Base-by-base conservation (phyloP, 2,797 vertebrate species). In the Sebastes umbrosus region DNA sequence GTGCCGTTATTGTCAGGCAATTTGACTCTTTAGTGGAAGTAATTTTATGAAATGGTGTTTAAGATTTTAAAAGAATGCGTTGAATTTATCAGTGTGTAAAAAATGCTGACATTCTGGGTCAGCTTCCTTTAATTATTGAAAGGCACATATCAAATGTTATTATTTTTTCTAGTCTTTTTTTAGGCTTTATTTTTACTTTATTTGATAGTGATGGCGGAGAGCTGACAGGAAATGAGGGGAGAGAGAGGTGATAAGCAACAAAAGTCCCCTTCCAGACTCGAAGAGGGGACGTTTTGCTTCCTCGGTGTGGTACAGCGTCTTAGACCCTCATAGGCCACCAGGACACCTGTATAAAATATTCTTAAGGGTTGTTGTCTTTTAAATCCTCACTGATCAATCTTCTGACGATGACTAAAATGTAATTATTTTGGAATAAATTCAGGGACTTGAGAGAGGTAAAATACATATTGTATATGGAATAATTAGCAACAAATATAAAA, bases 181-280 rank as follows among this genome's bases (percentile, higher is more conserved):
- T 3, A 31, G 24, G 43, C 20, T 36, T 31, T 69, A 73, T 57
- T 75, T 52, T 32, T n/a, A 31, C 54, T 46, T 59, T 43, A 20
- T 70, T 59, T 57, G 55, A 69, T 25, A 22, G 24, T 67, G 12
- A 60, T 2, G 6, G 24, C 22, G 25, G 55, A 24, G 29, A 63
- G 25, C 36, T 76, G 79, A 73, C 22, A 68, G 79, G 39, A 80
- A 83, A 79, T 72, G 18, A 79, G 14, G 31, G 20, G 9, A 39
- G 50, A 52, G 4, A 22, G 29, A 57, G 22, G n/a, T 24, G 43
- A 57, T 46, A 16, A 31, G 8, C 22, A 80, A 63, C n/a, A 4
- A 74, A 76, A 29, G 50, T 46, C 72, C 14, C 34, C 29, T 18
- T 22, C 14, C 6, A 13, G 34, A 32, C 39, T 34, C 3, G 0